Evolutionary conservation across 2,797 vertebrate genomes (phyloP).

Genomic region (Lepilemur septentrionalis): DNA sequence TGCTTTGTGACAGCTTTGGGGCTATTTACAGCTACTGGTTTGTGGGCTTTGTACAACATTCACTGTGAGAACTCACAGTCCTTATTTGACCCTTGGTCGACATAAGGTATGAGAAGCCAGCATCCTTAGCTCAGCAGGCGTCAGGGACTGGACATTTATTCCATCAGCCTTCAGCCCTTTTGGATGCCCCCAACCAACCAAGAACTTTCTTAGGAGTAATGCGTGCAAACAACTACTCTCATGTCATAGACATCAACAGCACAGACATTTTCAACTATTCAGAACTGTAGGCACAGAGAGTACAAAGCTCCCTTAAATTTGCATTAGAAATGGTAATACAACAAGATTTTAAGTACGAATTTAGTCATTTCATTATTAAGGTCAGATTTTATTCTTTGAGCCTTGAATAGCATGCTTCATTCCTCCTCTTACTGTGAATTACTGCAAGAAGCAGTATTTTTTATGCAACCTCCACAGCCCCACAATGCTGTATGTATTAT

Average conservation of each 20-base stretch:
- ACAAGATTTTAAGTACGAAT: background rate
- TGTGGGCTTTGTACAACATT: background rate
- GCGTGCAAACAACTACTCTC: background rate
- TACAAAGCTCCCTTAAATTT: background rate
- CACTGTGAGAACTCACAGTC: background rate
- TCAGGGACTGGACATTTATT: background rate
- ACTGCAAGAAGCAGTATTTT: background rate
- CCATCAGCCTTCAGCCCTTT: background rate
- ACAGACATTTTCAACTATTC: background rate
- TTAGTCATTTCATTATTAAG: background rate
- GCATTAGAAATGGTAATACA: background rate
- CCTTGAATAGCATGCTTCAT: background rate
- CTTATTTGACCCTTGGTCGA: background rate
- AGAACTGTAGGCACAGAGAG: background rate
- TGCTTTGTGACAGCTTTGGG: background rate
- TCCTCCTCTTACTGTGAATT: background rate
- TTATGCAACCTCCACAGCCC: background rate
- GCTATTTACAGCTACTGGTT: background rate
- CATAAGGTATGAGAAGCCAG: background rate
- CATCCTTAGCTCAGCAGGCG: background rate
- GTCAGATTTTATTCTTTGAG: background rate
- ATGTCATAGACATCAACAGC: background rate
- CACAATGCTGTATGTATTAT: background rate
- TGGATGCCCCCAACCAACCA: background rate
- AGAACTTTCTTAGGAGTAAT: background rate